These are phyloP conservation scores for Agelaius tricolor DNA, from an alignment of 2,113 vertebrate genomes.

Conservation along the genomic window DNA sequence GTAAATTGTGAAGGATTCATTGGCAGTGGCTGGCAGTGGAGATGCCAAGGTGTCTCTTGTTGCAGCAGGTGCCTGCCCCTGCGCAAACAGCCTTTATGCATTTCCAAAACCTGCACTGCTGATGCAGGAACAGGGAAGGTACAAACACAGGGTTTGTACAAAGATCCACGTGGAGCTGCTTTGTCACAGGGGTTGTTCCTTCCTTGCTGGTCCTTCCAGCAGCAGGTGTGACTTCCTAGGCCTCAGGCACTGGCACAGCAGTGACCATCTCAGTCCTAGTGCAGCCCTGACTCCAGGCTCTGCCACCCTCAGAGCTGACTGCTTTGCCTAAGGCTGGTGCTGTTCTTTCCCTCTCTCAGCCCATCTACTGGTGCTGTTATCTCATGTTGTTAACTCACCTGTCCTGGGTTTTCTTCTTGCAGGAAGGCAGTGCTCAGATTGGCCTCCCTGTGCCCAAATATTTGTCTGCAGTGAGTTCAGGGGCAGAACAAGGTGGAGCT, in stretches of 20 bases:
- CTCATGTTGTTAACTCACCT: not conserved
- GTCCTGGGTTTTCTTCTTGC: not conserved
- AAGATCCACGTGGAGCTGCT: not conserved
- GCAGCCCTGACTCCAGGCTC: not conserved
- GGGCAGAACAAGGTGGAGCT: conserved; percentile 77
- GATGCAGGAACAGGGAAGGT: not conserved
- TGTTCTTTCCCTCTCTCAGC: not conserved
- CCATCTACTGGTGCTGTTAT: not conserved
- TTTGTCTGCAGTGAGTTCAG: conserved; percentile 78
- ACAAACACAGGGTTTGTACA: not conserved
- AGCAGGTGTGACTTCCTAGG: not conserved
- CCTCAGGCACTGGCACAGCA: not conserved
- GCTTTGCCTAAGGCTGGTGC: not conserved
- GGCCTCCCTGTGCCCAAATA: conserved; percentile 87
- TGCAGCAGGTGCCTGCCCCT: not conserved
- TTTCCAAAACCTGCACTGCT: not conserved
- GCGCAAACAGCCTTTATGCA: not conserved
- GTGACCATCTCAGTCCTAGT: no score
- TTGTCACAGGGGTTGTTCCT: not conserved
- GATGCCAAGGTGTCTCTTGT: not conserved
- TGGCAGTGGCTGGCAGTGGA: not conserved
- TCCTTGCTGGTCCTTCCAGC: not conserved
- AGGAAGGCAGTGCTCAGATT: conserved; percentile 86
- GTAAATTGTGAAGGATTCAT: not conserved
- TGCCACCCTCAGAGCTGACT: not conserved